phyloP scores from a whole-genome alignment of 2,113 vertebrate species.

The Etheostoma cragini region DNA sequence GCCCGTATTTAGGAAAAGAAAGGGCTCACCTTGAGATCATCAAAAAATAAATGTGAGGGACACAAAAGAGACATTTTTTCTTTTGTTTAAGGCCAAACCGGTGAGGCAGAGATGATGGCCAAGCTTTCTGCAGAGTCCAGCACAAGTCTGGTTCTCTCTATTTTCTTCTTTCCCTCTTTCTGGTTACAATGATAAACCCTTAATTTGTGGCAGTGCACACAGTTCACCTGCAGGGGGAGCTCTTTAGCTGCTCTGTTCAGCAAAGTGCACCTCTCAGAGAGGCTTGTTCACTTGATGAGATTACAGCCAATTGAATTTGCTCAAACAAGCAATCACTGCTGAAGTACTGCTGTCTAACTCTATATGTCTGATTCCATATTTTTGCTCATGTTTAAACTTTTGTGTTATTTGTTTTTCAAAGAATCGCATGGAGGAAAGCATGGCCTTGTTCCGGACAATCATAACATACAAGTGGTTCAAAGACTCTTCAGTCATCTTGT shows the following conservation, averaged over 20 bases:
- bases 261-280: constrained; percentile 24
- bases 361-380: constrained; percentile 11
- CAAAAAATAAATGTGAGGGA: background rate
- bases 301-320: constrained; percentile 49
- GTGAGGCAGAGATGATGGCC: constrained; percentile 60
- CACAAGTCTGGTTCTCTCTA: background rate
- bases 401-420: constrained; percentile 52
- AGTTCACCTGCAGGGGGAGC: constrained; percentile 77
- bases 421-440: constrained; percentile 94
- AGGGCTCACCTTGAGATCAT: constrained; percentile 2
- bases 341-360: constrained; percentile 22
- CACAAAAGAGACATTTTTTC: constrained; percentile 52
- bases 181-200: constrained; percentile 6
- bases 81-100: constrained; percentile 52
- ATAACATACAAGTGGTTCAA: constrained; percentile 91
- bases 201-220: constrained; percentile 34
- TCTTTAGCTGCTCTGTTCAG: constrained; percentile 71
- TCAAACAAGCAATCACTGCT: constrained; percentile 24
- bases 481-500: constrained; percentile 90
- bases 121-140: constrained; percentile 50
- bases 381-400: constrained; percentile 3
- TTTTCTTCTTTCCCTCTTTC: constrained; percentile 3
- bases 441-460: constrained; percentile 92
- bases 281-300: constrained; percentile 43
- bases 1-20: background rate